Evolutionary conservation across 2,888 invertebrate genomes (phyloP).

Genomic region (Proisotoma minuta): DNA sequence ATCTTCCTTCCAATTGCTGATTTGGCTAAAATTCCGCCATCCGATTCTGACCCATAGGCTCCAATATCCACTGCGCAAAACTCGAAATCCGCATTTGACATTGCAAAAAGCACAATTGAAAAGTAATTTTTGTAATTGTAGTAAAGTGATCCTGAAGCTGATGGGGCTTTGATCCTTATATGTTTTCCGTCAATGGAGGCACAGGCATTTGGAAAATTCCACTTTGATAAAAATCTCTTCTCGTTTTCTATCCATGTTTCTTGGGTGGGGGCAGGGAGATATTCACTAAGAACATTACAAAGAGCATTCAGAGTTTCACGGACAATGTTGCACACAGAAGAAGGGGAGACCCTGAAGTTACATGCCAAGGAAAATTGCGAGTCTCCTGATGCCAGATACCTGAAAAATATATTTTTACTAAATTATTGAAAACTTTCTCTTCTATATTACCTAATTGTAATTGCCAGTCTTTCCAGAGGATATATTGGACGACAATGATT

Average conservation of each 20-base stretch:
- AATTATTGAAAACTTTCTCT: too few relatives aligned
- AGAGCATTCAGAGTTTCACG: slow-evolving; percentile 10
- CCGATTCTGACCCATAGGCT: slow-evolving; percentile 18
- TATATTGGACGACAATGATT: background rate
- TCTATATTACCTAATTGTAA: background rate
- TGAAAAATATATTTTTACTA: background rate
- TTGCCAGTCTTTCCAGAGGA: background rate
- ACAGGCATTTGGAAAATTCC: slow-evolving; percentile 26
- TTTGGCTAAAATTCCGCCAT: slow-evolving; percentile 23
- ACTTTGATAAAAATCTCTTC: background rate
- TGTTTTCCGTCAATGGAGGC: slow-evolving; percentile 32
- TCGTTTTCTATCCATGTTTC: slow-evolving; percentile 9
- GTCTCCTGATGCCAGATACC: slow-evolving; percentile 5
- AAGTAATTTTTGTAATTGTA: slow-evolving; percentile 29
- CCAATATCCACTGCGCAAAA: slow-evolving; percentile 26
- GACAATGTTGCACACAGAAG: slow-evolving; percentile 6
- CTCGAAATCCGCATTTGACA: slow-evolving; percentile 18
- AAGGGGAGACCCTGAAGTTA: slow-evolving; percentile 15
- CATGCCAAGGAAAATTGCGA: background rate
- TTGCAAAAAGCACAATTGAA: slow-evolving; percentile 19
- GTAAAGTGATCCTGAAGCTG: slow-evolving; percentile 10
- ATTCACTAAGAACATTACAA: background rate
- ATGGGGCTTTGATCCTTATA: slow-evolving; percentile 8
- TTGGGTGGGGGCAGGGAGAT: slow-evolving; percentile 6
- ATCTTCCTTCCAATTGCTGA: background rate